Conservation (phyloP, 2,797 vertebrate genomes). For the Melanotaenia parkinsoni region DNA sequence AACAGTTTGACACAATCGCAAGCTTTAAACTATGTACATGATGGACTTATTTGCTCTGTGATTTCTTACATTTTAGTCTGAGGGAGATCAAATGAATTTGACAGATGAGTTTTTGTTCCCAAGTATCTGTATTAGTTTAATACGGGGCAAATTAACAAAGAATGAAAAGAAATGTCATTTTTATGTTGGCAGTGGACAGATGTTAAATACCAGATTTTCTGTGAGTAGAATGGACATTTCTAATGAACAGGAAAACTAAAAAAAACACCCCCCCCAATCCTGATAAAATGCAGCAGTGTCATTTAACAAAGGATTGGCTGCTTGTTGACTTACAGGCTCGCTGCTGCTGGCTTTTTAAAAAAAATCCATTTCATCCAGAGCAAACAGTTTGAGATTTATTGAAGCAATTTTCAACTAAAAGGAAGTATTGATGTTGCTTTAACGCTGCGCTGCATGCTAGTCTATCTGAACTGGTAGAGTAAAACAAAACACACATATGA, state of each 20-base stretch:
- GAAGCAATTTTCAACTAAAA: conserved; percentile 42
- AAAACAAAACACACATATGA: conserved; percentile 5
- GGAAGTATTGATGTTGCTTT: conserved; percentile 23
- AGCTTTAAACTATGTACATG: background rate
- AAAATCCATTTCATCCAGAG: conserved; percentile 37
- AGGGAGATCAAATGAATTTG: background rate
- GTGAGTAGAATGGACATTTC: background rate
- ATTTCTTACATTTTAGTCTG: background rate
- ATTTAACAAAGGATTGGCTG: conserved; percentile 12
- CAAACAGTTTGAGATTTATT: conserved; percentile 43
- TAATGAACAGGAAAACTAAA: background rate
- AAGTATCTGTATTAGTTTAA: no score
- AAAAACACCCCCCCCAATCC: background rate
- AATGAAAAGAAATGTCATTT: no score
- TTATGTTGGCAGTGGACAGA: no score
- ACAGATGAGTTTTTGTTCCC: background rate
- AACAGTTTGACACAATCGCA: background rate
- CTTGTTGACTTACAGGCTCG: conserved; percentile 21
- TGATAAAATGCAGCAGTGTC: background rate
- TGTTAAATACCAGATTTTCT: background rate
- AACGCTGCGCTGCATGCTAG: conserved; percentile 23
- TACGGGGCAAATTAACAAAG: no score
- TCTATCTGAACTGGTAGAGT: conserved; percentile 1
- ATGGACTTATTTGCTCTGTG: background rate
- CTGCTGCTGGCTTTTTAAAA: conserved; percentile 29